Conservation (phyloP, 2,113 vertebrate species). For the Poicephalus meyeri region DNA sequence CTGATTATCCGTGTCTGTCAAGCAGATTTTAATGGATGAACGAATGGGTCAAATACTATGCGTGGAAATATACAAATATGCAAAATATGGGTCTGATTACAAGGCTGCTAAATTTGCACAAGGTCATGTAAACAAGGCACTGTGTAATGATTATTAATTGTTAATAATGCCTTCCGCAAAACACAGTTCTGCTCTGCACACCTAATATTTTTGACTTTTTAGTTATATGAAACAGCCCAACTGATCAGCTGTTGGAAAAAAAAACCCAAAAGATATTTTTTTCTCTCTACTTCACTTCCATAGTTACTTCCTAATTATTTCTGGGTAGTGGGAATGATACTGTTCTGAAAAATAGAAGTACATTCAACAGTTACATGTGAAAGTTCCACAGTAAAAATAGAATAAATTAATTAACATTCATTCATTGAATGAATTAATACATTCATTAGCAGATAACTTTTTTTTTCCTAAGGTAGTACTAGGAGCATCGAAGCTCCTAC, state of each 20-base stretch:
- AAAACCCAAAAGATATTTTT: neutral
- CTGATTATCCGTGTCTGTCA: slow-evolving; percentile 84
- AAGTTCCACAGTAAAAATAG: neutral
- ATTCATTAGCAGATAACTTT: neutral
- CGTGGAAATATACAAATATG: slow-evolving; percentile 82
- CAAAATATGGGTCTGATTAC: slow-evolving; percentile 86
- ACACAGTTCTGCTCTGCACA: slow-evolving; percentile 75
- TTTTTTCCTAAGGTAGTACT: neutral
- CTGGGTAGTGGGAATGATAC: slow-evolving; percentile 20
- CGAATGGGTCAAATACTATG: slow-evolving; percentile 81
- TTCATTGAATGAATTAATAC: neutral
- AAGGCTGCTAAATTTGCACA: slow-evolving; percentile 83
- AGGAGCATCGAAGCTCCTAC: neutral
- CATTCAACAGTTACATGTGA: neutral
- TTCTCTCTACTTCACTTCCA: neutral
- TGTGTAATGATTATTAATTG: slow-evolving; percentile 89
- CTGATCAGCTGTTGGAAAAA: slow-evolving; percentile 55
- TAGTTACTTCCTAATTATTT: slow-evolving; percentile 63
- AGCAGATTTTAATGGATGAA: slow-evolving; percentile 85
- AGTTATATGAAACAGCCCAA: slow-evolving; percentile 53
- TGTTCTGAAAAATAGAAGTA: neutral
- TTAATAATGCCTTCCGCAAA: slow-evolving; percentile 86
- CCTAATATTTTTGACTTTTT: slow-evolving; percentile 70
- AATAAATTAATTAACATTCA: neutral
- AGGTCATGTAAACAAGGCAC: slow-evolving; percentile 87